Evolutionary conservation across 2,888 invertebrate species (phyloP).

Genomic region (Cryptophagus acutangulus): DNA sequence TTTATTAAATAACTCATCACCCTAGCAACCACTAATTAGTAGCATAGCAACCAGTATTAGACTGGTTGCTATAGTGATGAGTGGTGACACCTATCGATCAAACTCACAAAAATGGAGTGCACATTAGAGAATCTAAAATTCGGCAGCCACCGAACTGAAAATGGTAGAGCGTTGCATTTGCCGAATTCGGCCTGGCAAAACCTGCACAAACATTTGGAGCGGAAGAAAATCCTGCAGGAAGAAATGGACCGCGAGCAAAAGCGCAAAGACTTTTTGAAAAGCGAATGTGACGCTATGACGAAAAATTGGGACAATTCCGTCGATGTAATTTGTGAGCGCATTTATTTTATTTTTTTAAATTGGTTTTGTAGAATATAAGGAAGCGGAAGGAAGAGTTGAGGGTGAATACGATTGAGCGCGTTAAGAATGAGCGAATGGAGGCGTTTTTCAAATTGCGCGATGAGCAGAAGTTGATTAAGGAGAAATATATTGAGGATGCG

Average conservation of each 20-base stretch:
- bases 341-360: conserved; percentile 17
- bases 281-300: conserved; percentile 46
- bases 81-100: too few relatives aligned
- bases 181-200: conserved; percentile 36
- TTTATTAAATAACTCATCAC: too few relatives aligned
- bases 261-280: conserved; percentile 42
- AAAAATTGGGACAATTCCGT: conserved; percentile 48
- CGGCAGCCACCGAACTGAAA: too few relatives aligned
- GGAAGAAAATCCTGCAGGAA: conserved; percentile 34
- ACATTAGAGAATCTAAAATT: too few relatives aligned
- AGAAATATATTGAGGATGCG: conserved; percentile 36
- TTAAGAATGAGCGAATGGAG: conserved; percentile 29
- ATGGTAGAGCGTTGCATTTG: conserved; percentile 41
- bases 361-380: conserved; percentile 25
- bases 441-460: conserved; percentile 25
- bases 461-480: conserved; percentile 32
- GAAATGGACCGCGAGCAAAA: conserved; percentile 42
- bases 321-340: conserved; percentile 34
- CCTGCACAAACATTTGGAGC: conserved; percentile 40
- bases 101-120: too few relatives aligned
- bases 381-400: conserved; percentile 31
- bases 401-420: conserved; percentile 22
- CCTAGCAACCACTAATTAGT: too few relatives aligned
- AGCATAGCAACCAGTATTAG: too few relatives aligned
- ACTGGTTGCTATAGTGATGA: too few relatives aligned